A percentile compares a stretch with the other conserved stretches of the same genome.
Evolutionary conservation across 1,140 invertebrate species (phyloP).

Genomic region (Megalonaias nervosa): DNA sequence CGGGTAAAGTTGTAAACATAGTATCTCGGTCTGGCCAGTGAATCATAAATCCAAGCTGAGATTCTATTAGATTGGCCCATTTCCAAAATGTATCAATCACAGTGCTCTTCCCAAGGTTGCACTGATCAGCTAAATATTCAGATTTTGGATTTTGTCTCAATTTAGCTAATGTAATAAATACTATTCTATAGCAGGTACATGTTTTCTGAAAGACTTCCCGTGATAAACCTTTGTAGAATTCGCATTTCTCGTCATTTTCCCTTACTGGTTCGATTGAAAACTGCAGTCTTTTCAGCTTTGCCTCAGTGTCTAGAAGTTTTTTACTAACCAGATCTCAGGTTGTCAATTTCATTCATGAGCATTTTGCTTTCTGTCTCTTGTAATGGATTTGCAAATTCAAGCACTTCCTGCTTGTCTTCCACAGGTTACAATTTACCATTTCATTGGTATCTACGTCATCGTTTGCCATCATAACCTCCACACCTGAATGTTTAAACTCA

Average conservation of each 20-base stretch:
- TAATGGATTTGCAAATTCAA: too few relatives aligned
- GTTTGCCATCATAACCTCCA: too few relatives aligned
- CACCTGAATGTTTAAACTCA: too few relatives aligned
- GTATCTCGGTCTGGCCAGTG: conserved; percentile 31
- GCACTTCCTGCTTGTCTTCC: too few relatives aligned
- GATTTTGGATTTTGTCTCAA: conserved; percentile 10
- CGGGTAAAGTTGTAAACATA: conserved; percentile 22
- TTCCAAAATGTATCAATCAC: conserved; percentile 31
- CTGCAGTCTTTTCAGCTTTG: neutral
- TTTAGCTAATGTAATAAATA: conserved; percentile 34
- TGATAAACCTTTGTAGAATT: neutral
- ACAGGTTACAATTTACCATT: too few relatives aligned
- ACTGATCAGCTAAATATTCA: too few relatives aligned
- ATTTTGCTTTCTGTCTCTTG: too few relatives aligned
- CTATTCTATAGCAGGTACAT: conserved; percentile 6
- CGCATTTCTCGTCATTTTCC: conserved; percentile 8
- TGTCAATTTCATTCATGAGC: neutral
- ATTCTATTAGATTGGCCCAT: conserved; percentile 35
- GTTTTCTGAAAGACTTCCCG: conserved; percentile 7
- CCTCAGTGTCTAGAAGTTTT: neutral
- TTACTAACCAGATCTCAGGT: conserved; percentile 5
- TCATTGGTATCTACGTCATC: too few relatives aligned
- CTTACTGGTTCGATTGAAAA: neutral
- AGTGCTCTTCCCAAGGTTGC: conserved; percentile 20
- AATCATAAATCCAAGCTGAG: conserved; percentile 34